Evolutionary conservation across 2,888 invertebrate species (phyloP).

Genomic region (Drosophila differens): DNA sequence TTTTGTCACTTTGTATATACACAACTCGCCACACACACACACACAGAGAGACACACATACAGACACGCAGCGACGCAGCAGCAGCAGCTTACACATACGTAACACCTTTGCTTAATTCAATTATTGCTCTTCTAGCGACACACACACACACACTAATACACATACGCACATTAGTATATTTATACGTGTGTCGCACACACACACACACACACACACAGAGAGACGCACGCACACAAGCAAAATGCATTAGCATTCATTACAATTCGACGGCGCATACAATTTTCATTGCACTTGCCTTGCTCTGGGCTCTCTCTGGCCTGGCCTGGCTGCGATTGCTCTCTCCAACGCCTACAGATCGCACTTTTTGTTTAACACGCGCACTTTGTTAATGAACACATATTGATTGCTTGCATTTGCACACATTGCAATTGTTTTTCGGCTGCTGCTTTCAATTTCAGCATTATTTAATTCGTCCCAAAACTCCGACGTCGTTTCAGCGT

Average conservation of each 20-base stretch:
- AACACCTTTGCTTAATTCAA: constrained; percentile 77
- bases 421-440: constrained; percentile 74
- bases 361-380: constrained; percentile 63
- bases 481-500: constrained; percentile 57
- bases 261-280: constrained; percentile 65
- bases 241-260: constrained; percentile 74
- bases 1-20: constrained; percentile 71
- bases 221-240: constrained; percentile 31
- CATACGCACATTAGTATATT: constrained; percentile 28
- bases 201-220: constrained; percentile 20
- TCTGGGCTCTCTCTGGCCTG: constrained; percentile 38
- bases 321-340: constrained; percentile 47
- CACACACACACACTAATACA: constrained; percentile 31
- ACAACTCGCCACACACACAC: constrained; percentile 57
- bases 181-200: constrained; percentile 28
- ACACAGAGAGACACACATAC: constrained; percentile 23
- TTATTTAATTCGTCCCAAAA: constrained; percentile 59
- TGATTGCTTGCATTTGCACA: constrained; percentile 75
- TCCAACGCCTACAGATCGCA: constrained; percentile 63
- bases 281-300: constrained; percentile 66
- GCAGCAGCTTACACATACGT: constrained; percentile 60
- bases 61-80: constrained; percentile 37
- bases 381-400: constrained; percentile 66
- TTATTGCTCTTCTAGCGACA: constrained; percentile 73
- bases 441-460: constrained; percentile 65